These are phyloP conservation scores for Hystrix brachyura DNA, from an alignment of 2,113 vertebrate species.

Conservation along the genomic window DNA sequence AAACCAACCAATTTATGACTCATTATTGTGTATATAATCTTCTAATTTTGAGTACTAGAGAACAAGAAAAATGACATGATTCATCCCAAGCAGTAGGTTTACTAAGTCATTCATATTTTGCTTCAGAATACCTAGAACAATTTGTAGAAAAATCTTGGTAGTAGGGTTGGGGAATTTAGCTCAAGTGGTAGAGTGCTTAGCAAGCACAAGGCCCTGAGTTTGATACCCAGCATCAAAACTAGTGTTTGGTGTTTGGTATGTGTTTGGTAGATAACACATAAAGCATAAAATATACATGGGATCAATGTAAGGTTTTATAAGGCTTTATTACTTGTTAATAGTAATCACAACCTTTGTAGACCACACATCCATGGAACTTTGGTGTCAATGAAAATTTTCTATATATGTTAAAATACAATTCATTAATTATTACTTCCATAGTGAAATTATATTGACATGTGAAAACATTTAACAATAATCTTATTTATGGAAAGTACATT, in stretches of 20 bases:
- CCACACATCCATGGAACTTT: background rate
- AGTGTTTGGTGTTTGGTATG: no score
- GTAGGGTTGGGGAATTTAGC: no score
- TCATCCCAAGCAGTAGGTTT: background rate
- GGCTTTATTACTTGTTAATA: background rate
- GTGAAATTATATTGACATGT: constrained; percentile 6
- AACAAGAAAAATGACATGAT: constrained; percentile 28
- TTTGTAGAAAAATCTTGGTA: constrained; percentile 1
- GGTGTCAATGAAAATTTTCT: constrained; percentile 16
- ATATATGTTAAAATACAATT: background rate
- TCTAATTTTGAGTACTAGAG: background rate
- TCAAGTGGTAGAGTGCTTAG: no score
- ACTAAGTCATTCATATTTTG: background rate
- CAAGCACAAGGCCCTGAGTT: no score
- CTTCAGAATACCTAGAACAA: background rate
- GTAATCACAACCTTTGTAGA: constrained; percentile 32
- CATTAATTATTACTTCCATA: constrained; percentile 36
- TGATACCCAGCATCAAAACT: no score
- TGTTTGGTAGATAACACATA: background rate
- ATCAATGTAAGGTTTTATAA: background rate
- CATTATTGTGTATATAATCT: background rate
- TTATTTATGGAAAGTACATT: background rate
- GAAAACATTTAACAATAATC: constrained; percentile 27
- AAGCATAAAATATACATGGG: background rate
- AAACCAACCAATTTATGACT: constrained; percentile 32